Base-by-base conservation (phyloP, 2,113 vertebrate genomes). In the Uria lomvia region DNA sequence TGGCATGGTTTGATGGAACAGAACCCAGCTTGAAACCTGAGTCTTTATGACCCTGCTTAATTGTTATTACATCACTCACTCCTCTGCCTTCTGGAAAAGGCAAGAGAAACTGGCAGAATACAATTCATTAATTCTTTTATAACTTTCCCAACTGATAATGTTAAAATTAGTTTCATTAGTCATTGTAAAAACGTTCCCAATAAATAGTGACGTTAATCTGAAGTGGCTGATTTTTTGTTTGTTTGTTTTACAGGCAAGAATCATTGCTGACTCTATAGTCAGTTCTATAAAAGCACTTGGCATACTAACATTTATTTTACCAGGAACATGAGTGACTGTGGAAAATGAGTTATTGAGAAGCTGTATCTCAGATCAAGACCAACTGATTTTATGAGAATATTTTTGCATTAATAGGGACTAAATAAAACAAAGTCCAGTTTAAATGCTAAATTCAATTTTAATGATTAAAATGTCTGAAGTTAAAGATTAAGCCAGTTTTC, bases 81-180 rank as follows among this genome's bases (percentile, higher is more conserved):
- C 58, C 79, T 88, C 56, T 92, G 89, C 34, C 71, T 87, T 86
- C 82, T 94, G 80, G 91, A 96, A 97, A 94, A 92, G 82, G 53
- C 66, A 85, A 93, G 93, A 92, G 70, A 92, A 95, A 74, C 42
- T 84, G 62, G 58, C 87, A 86, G 76, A 63, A 81, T 67, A 45
- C 15, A 91, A 50, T 84, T 95, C 26, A 89, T 93, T 91, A 93
- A 89, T 94, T 94, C 21, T 91, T 68, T 68, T 85, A 78, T 91
- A 94, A 89, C 79, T 96, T 94, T 91, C 90, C 68, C 81, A 88
- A 50, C 65, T 92, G 85, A 97, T 95, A 96, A 88, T 94, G 79
- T 94, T 97, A 93, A 97, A 96, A 96, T 94, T 94, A 74, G 36
- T 93, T 96, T 97, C 56, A 85, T 90, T 91, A 96, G 94, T 96